Evolutionary conservation across 2,797 vertebrate species (phyloP).

Genomic region (Uromys caudimaculatus): DNA sequence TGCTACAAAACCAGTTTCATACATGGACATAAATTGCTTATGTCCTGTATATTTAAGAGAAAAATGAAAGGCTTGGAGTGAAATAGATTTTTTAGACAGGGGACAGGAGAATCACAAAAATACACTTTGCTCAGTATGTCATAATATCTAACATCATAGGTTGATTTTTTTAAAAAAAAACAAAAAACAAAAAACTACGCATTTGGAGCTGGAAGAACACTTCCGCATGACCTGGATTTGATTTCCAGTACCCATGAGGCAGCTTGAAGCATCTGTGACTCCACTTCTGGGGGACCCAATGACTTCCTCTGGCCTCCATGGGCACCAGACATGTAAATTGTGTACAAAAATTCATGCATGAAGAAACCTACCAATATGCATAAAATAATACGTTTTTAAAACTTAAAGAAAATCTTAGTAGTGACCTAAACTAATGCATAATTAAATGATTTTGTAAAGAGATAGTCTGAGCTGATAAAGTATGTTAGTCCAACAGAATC

Average conservation of each 20-base stretch:
- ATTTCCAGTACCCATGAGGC: background rate
- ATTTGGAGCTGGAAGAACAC: background rate
- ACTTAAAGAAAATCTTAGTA: background rate
- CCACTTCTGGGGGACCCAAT: background rate
- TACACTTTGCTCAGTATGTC: background rate
- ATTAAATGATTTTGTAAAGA: constrained; percentile 17
- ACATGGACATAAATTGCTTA: background rate
- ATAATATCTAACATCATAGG: background rate
- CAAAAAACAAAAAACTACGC: no score
- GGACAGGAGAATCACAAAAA: no score
- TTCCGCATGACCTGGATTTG: background rate
- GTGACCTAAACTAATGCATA: background rate
- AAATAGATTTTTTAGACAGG: background rate
- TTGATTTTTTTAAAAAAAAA: background rate
- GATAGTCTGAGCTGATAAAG: background rate
- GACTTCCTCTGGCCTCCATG: background rate
- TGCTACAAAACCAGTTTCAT: background rate
- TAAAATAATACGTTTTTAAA: background rate
- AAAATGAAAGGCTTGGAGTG: background rate
- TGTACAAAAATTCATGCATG: background rate
- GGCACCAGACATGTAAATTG: background rate
- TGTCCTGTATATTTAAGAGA: background rate
- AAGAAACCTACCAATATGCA: background rate
- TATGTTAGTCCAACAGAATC: constrained; percentile 2
- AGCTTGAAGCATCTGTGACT: background rate